phyloP scores from a whole-genome alignment of 2,797 vertebrate genomes.

The Sardinella longiceps region DNA sequence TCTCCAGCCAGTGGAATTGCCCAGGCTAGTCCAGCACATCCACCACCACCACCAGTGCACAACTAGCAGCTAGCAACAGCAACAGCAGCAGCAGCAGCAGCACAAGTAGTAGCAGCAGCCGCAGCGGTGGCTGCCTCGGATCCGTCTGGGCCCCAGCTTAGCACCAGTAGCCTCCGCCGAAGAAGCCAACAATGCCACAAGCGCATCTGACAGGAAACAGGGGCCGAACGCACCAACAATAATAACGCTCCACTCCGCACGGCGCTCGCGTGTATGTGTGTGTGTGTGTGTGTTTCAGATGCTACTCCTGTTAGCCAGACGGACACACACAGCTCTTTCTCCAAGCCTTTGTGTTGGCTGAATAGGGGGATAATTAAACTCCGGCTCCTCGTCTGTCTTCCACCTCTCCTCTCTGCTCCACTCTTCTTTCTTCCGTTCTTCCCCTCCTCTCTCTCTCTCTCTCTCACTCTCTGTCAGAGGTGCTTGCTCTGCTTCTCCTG shows the following conservation, averaged over 20 bases:
- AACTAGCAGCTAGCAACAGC: not conserved
- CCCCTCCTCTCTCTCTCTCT: constrained; percentile 50
- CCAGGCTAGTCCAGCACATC: not conserved
- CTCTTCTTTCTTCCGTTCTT: constrained; percentile 22
- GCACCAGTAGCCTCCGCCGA: not conserved
- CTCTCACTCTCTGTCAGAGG: constrained; percentile 44
- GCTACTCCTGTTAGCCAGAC: constrained; percentile 52
- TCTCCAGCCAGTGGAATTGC: not conserved
- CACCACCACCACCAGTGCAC: not conserved
- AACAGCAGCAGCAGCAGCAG: not conserved
- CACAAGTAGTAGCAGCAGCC: not conserved
- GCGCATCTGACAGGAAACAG: not conserved
- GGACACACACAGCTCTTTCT: constrained; percentile 38
- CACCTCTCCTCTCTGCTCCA: constrained; percentile 59
- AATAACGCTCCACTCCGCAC: not conserved
- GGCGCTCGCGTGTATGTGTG: too few species aligned
- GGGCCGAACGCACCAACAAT: constrained; percentile 46
- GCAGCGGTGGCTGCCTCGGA: not conserved
- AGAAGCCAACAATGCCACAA: constrained; percentile 13
- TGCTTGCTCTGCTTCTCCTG: not conserved
- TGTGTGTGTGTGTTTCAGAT: not conserved
- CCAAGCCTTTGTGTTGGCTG: not conserved
- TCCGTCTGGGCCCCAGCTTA: not conserved
- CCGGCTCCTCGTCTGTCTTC: constrained; percentile 45
- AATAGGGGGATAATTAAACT: not conserved